These are phyloP conservation scores for Chaetorhynchus papuensis DNA, from an alignment of 2,113 vertebrate genomes.

Conservation along the genomic window DNA sequence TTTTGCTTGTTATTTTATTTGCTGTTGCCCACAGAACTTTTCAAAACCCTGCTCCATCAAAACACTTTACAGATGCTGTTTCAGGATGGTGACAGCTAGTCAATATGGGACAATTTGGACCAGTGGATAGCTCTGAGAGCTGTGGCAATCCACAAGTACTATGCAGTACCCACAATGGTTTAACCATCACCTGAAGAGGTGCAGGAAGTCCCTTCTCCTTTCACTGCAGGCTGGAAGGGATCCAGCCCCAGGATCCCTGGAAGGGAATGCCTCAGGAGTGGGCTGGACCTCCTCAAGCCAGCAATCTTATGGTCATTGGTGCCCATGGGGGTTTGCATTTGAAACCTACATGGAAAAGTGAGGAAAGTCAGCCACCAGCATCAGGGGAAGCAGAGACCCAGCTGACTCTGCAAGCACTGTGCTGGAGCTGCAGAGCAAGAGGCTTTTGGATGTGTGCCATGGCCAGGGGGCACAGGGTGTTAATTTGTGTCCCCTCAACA, in stretches of 20 bases:
- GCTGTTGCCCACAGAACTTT: background rate
- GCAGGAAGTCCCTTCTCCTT: background rate
- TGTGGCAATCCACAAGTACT: background rate
- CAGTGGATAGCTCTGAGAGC: background rate
- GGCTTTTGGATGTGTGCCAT: background rate
- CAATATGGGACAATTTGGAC: background rate
- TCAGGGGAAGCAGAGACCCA: background rate
- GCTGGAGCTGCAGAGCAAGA: background rate
- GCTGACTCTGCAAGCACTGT: background rate
- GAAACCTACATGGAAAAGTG: background rate
- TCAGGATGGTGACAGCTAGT: background rate
- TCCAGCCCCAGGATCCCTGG: background rate
- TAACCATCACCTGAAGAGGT: background rate
- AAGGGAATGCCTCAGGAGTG: background rate
- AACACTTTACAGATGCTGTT: background rate
- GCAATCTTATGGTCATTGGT: background rate
- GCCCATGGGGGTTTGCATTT: background rate
- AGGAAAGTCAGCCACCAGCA: background rate
- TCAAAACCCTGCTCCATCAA: background rate
- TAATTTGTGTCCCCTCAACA: background rate
- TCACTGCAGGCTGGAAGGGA: background rate
- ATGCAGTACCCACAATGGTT: background rate
- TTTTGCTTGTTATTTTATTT: slow-evolving; percentile 1
- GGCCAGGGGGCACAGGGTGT: background rate
- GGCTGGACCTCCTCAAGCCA: background rate